These are phyloP conservation scores for Cyclura pinguis DNA, from an alignment of 2,797 vertebrate genomes.

Conservation along the genomic window DNA sequence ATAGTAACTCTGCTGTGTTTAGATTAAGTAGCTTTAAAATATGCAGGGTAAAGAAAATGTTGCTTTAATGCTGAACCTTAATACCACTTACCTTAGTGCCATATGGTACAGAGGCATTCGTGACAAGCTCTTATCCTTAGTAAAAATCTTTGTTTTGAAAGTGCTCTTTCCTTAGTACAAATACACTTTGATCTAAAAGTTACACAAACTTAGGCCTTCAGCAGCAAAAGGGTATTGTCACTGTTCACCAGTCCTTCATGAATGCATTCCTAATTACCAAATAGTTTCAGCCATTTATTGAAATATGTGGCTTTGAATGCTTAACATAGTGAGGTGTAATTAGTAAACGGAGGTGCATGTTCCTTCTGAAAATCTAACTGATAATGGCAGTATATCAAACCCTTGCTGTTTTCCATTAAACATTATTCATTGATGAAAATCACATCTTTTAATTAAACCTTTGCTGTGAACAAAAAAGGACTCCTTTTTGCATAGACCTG, in stretches of 20 bases:
- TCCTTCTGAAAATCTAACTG: constrained; percentile 42
- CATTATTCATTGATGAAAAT: constrained; percentile 55
- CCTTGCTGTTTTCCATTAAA: constrained; percentile 51
- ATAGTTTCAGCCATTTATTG: constrained; percentile 25
- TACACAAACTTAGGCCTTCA: constrained; percentile 6
- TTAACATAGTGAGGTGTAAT: constrained; percentile 7
- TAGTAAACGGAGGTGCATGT: constrained; percentile 29
- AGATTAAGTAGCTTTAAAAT: constrained; percentile 8
- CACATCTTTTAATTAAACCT: constrained; percentile 74
- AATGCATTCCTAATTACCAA: neutral
- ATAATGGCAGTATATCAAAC: constrained; percentile 60
- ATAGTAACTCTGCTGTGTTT: neutral
- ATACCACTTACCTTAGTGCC: constrained; percentile 26
- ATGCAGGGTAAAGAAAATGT: constrained; percentile 32
- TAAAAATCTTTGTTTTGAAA: neutral
- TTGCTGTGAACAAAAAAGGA: constrained; percentile 42
- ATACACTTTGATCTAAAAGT: neutral
- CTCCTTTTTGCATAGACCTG: neutral
- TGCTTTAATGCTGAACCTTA: neutral
- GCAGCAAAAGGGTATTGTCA: neutral
- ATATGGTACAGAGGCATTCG: constrained; percentile 37
- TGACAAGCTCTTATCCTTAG: neutral
- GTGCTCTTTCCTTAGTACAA: neutral
- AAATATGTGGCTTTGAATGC: neutral
- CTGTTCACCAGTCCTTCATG: neutral